phyloP scores from a whole-genome alignment of 2,113 vertebrate species.

The Dasyornis broadbenti region DNA sequence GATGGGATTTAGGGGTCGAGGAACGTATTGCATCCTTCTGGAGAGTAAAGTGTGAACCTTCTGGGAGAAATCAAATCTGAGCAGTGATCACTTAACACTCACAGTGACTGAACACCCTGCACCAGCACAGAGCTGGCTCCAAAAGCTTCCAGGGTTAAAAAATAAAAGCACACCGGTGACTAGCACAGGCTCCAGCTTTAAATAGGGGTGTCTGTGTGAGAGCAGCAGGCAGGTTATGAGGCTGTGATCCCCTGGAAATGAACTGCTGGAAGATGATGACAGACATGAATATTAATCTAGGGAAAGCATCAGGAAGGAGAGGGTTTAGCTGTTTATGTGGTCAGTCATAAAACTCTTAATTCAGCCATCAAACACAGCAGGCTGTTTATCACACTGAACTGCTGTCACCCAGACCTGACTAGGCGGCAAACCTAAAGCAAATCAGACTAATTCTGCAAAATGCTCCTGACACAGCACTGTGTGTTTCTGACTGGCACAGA shows the following conservation, averaged over 20 bases:
- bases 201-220: not conserved
- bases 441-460: not conserved
- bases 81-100: not conserved
- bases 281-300: not conserved
- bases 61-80: not conserved
- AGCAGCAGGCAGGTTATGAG: not conserved
- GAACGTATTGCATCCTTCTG: not conserved
- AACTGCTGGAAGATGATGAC: not conserved
- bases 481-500: not conserved
- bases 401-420: not conserved
- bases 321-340: not conserved
- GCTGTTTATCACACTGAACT: not conserved
- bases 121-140: not conserved
- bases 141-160: not conserved
- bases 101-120: not conserved
- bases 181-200: not conserved
- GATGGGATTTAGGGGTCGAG: not conserved
- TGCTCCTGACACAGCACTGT: not conserved
- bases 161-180: not conserved
- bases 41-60: not conserved
- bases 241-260: not conserved
- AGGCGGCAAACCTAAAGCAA: not conserved
- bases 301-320: not conserved
- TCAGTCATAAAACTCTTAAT: not conserved
- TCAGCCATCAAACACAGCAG: not conserved